Evolutionary conservation across 2,113 vertebrate genomes (phyloP).

Genomic region (Rhabdomys dilectus): DNA sequence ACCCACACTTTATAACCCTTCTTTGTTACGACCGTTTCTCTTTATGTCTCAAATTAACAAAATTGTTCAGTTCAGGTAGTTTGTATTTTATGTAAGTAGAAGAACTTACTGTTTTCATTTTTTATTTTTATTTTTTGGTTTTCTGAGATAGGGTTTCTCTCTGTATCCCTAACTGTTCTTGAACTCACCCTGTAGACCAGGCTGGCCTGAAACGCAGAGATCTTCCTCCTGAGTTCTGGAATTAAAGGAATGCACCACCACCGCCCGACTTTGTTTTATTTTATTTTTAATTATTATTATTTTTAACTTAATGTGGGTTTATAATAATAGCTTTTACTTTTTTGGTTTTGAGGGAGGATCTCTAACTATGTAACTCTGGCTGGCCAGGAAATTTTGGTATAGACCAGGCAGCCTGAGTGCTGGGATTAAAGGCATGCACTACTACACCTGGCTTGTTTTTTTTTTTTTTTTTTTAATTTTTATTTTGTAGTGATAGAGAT

Average conservation of each 20-base stretch:
- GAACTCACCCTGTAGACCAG: background rate
- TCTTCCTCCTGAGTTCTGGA: background rate
- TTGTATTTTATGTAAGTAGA: constrained; percentile 19
- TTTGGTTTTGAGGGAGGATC: background rate
- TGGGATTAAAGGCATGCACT: background rate
- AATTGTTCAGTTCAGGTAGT: constrained; percentile 28
- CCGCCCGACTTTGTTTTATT: background rate
- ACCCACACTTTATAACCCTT: background rate
- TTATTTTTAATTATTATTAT: background rate
- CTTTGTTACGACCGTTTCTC: background rate
- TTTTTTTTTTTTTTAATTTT: background rate
- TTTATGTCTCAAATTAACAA: background rate
- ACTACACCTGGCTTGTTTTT: background rate
- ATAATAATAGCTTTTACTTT: background rate
- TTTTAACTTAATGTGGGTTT: background rate
- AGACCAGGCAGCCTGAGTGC: background rate
- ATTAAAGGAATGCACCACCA: background rate
- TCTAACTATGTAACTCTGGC: background rate
- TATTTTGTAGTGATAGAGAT: background rate
- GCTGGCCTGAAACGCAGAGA: background rate
- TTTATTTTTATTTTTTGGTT: background rate
- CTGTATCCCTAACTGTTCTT: background rate
- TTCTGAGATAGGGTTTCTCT: background rate
- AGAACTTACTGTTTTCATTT: background rate
- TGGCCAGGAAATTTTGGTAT: background rate